These are phyloP conservation scores for Crioceris asparagi DNA, from an alignment of 2,888 invertebrate genomes.

Conservation along the genomic window DNA sequence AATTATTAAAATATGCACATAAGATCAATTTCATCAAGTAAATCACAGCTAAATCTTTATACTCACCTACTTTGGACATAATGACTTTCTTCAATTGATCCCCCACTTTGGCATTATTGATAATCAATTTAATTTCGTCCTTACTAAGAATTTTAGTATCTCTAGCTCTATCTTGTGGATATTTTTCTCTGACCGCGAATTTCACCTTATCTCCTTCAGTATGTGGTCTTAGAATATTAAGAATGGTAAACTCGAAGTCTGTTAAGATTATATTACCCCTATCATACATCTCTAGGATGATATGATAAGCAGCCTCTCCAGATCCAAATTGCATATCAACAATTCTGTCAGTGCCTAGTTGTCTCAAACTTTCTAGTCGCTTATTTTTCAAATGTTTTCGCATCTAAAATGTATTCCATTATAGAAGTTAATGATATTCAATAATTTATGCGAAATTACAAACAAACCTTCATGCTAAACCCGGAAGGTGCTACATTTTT, in stretches of 20 bases:
- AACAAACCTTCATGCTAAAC: conserved; percentile 87
- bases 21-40: background rate
- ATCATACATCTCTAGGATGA: conserved; percentile 92
- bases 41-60: background rate
- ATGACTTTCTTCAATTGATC: conserved; percentile 73
- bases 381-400: conserved; percentile 95
- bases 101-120: conserved; percentile 55
- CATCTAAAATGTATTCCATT: conserved; percentile 47
- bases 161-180: conserved; percentile 70
- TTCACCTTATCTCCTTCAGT: conserved; percentile 83
- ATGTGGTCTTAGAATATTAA: conserved; percentile 87
- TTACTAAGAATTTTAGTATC: conserved; percentile 44
- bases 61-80: conserved; percentile 63
- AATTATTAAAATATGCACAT: background rate
- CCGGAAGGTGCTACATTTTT: conserved; percentile 92
- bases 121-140: conserved; percentile 46
- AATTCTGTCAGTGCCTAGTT: conserved; percentile 88
- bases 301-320: conserved; percentile 86
- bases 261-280: conserved; percentile 92
- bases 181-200: conserved; percentile 88
- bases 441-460: background rate
- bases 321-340: conserved; percentile 92
- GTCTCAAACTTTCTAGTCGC: conserved; percentile 72
- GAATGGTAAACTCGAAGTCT: conserved; percentile 78
- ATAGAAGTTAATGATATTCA: no score